Evolutionary conservation across 2,113 vertebrate species (phyloP).

Genomic region (Odocoileus hemionus): DNA sequence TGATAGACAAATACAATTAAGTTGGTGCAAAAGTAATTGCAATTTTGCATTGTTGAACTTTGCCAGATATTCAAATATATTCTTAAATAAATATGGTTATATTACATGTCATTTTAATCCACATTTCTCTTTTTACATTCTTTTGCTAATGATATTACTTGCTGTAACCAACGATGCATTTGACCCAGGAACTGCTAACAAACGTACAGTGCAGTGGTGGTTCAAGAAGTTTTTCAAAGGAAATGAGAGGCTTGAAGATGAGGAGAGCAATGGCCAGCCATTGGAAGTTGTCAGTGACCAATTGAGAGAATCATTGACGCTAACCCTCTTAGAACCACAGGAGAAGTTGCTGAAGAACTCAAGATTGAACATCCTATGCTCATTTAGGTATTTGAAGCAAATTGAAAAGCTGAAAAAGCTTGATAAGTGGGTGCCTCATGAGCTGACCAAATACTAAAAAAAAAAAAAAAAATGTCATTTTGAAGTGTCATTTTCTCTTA

Average conservation of each 20-base stretch:
- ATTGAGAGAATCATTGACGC: not conserved
- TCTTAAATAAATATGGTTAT: not conserved
- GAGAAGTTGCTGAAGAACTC: not conserved
- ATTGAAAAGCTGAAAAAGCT: not conserved
- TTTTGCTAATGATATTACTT: not conserved
- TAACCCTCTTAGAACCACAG: not conserved
- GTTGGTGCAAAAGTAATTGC: not conserved
- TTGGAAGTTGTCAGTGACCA: not conserved
- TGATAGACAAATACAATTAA: not conserved
- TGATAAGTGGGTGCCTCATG: not conserved
- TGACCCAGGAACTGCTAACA: not conserved
- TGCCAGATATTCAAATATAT: not conserved
- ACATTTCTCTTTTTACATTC: not conserved
- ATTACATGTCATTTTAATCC: not conserved
- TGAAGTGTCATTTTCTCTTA: not conserved
- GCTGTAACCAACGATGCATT: not conserved
- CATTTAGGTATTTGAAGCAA: not conserved
- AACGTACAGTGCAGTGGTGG: not conserved
- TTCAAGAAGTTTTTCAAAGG: not conserved
- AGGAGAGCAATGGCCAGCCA: not conserved
- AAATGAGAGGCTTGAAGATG: not conserved
- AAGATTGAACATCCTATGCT: not conserved
- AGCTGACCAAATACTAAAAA: not conserved
- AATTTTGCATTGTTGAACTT: not conserved
- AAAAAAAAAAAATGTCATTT: not conserved